Evolutionary conservation across 92 coral and sea anemone genomes (phyloP).

Genomic region (Montipora capitata): DNA sequence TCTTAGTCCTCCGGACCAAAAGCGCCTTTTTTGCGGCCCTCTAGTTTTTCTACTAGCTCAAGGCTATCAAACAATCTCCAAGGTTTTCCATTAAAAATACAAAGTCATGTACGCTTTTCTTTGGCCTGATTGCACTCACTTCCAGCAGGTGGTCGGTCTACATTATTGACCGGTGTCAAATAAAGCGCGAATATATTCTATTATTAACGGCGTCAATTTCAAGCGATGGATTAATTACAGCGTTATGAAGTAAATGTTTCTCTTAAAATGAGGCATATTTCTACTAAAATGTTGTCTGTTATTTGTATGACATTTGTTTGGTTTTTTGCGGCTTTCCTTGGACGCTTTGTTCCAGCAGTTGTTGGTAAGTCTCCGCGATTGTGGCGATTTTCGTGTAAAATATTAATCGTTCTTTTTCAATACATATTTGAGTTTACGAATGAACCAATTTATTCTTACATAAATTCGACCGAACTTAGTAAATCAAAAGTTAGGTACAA

Average conservation of each 20-base stretch:
- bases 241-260: background rate
- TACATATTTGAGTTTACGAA: background rate
- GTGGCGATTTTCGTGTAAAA: background rate
- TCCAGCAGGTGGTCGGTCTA: background rate
- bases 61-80: background rate
- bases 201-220: conserved; percentile 15
- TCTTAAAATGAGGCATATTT: background rate
- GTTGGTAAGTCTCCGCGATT: conserved; percentile 24
- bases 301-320: background rate
- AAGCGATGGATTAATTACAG: background rate
- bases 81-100: background rate
- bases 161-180: conserved; percentile 8
- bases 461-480: background rate
- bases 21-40: no score
- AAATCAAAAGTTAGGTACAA: background rate
- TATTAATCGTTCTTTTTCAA: background rate
- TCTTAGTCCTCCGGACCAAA: no score
- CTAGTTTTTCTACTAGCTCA: no score
- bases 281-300: background rate
- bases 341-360: background rate
- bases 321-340: background rate
- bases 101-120: background rate
- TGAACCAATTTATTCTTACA: background rate
- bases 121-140: background rate
- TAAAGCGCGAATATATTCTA: conserved; percentile 1